A percentile compares a stretch with the other conserved stretches of the same genome.
phyloP scores from a whole-genome alignment of 2,797 vertebrate genomes.

The Hypotaenidia philippensis region DNA sequence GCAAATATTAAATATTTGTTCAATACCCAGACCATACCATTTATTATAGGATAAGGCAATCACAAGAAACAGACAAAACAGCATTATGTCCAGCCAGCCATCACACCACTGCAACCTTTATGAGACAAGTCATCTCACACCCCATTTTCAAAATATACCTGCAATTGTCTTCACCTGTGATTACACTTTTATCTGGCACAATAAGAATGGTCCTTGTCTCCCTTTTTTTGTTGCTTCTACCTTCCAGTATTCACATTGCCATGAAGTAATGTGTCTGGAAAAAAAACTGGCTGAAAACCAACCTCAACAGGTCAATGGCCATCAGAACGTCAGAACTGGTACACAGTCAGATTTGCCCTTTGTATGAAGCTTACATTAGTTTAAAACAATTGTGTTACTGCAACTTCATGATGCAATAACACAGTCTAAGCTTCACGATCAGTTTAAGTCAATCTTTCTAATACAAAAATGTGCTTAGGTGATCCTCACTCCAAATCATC shows the following conservation, averaged over 20 bases:
- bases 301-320: not conserved
- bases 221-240: not conserved
- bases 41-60: not conserved
- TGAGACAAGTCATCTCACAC: not conserved
- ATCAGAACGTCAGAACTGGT: fast-evolving
- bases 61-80: not conserved
- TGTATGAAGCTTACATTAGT: fast-evolving
- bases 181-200: not conserved
- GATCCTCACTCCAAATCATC: not conserved
- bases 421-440: not conserved
- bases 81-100: not conserved
- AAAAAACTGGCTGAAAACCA: not conserved
- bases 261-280: not conserved
- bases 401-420: not conserved
- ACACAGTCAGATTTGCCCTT: not conserved
- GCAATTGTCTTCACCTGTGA: not conserved
- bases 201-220: not conserved
- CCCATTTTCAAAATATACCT: not conserved
- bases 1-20: not conserved
- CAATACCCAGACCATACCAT: not conserved
- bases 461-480: not conserved
- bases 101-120: not conserved
- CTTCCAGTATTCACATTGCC: fast-evolving
- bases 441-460: not conserved
- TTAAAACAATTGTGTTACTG: not conserved